Evolutionary conservation across 2,888 invertebrate species (phyloP).

Genomic region (Melieria omissa): DNA sequence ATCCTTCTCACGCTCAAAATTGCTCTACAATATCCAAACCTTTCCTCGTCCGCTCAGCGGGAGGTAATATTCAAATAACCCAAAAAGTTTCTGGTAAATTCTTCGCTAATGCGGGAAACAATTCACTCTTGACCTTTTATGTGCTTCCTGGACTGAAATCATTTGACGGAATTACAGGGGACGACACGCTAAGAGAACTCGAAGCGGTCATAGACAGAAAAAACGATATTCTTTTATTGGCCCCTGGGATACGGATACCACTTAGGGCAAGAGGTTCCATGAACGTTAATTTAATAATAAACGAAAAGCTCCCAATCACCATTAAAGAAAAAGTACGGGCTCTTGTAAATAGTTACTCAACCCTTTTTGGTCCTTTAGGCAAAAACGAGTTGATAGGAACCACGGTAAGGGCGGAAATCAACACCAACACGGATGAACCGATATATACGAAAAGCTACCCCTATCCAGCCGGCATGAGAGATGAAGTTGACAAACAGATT

Average conservation of each 20-base stretch:
- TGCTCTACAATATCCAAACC: too few species aligned
- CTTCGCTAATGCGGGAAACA: not conserved
- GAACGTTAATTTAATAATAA: constrained; percentile 12
- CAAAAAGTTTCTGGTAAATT: too few species aligned
- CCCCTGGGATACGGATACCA: constrained; percentile 33
- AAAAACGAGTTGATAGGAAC: constrained; percentile 21
- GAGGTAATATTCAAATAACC: too few species aligned
- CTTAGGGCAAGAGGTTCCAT: constrained; percentile 31
- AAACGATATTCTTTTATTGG: constrained; percentile 18
- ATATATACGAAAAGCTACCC: constrained; percentile 57
- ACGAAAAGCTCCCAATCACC: not conserved
- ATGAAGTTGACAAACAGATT: constrained; percentile 52
- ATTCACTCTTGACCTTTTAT: constrained; percentile 32
- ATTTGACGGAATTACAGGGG: constrained; percentile 37
- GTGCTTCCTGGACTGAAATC: constrained; percentile 34
- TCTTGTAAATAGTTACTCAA: constrained; percentile 2
- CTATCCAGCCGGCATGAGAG: constrained; percentile 49
- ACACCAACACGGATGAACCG: constrained; percentile 49
- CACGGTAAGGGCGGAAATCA: constrained; percentile 55
- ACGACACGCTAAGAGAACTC: constrained; percentile 36
- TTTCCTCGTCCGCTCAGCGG: too few species aligned
- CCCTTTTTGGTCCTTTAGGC: constrained; percentile 12
- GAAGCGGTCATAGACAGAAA: constrained; percentile 39
- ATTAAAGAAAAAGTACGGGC: not conserved
- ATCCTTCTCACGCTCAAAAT: too few species aligned